A percentile compares a stretch with the other conserved stretches of the same genome.
These are phyloP conservation scores for Aramus guarauna DNA, from an alignment of 2,113 vertebrate species.

Conservation along the genomic window DNA sequence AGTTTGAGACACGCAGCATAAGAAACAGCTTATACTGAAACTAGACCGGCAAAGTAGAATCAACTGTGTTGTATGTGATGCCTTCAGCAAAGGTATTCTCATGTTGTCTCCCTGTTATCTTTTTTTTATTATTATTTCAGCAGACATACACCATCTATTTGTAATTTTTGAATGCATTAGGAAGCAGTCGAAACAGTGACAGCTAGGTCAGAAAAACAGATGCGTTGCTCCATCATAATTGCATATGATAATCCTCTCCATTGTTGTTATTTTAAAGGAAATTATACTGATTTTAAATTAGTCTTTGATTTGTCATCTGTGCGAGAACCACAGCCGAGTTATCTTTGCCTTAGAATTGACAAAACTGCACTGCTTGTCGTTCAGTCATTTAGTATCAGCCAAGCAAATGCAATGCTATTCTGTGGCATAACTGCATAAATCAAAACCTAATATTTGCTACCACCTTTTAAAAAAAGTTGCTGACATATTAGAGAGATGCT, in stretches of 20 bases:
- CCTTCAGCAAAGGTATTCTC: background rate
- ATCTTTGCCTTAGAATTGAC: conserved; percentile 11
- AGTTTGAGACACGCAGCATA: background rate
- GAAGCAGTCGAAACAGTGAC: conserved; percentile 15
- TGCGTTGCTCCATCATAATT: background rate
- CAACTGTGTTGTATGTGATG: background rate
- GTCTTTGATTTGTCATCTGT: conserved; percentile 12
- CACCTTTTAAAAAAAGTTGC: conserved; percentile 40
- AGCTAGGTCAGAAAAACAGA: conserved; percentile 40
- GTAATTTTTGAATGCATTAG: conserved; percentile 9
- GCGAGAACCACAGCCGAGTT: background rate
- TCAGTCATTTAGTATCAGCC: background rate
- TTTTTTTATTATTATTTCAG: background rate
- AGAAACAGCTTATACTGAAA: background rate
- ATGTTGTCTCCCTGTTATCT: background rate
- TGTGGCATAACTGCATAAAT: conserved; percentile 48
- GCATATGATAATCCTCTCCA: background rate
- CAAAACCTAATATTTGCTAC: conserved; percentile 59
- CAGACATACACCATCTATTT: background rate
- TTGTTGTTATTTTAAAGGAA: conserved; percentile 37
- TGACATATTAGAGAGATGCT: conserved; percentile 43
- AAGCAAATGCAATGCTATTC: background rate
- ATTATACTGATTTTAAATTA: conserved; percentile 46
- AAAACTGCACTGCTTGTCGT: background rate
- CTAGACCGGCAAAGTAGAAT: background rate